Base-by-base conservation (phyloP, 2,797 vertebrate species). In the Borostomias antarcticus region DNA sequence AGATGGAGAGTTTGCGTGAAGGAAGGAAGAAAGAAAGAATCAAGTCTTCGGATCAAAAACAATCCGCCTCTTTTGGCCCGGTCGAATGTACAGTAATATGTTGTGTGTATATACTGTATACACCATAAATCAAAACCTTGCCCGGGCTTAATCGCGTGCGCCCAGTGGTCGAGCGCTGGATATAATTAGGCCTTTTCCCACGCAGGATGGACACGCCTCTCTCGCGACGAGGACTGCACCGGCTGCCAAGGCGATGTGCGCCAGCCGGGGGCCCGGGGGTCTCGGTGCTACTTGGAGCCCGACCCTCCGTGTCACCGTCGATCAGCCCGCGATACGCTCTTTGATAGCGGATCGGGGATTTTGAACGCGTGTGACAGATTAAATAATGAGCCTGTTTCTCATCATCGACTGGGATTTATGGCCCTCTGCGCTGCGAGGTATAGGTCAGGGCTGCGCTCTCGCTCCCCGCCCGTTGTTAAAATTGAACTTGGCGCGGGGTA, bases 21-120 rank as follows among this genome's bases (percentile, higher is more conserved):
- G 69, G 62, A 71, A 64, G 60, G 69, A 84, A 76, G 58, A 70
- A 86, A 78, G 74, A 83, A 83, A 86, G 75, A 86, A 89, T 86
- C 82, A 79, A 85, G 81, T 86, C 82, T 87, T 89, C 70, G 73
- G 53, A 75, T 71, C 8, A 52, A 57, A 62, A 53, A 62, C 57
- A 54, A 70, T 57, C 26, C 51, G 11, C 35, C 6, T 58, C 32
- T 72, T 60, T 69, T 62, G 53, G 29, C 35, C 68, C 43, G 73
- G 56, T 28, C 7, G 15, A 62, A 51, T 0, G 7, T 43, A 17
- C 37, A 43, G 30, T 28, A 15, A 19, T 11, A 58, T 59, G 13
- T 26, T 73, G 51, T 53, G 37, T 17, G 30, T 74, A 21, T 58
- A 43, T 10, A 33, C 53, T 32, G n/a, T 25, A 50, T 62, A 64